Evolutionary conservation across 2,113 vertebrate genomes (phyloP).

Genomic region (Mesembrinibis cayennensis): DNA sequence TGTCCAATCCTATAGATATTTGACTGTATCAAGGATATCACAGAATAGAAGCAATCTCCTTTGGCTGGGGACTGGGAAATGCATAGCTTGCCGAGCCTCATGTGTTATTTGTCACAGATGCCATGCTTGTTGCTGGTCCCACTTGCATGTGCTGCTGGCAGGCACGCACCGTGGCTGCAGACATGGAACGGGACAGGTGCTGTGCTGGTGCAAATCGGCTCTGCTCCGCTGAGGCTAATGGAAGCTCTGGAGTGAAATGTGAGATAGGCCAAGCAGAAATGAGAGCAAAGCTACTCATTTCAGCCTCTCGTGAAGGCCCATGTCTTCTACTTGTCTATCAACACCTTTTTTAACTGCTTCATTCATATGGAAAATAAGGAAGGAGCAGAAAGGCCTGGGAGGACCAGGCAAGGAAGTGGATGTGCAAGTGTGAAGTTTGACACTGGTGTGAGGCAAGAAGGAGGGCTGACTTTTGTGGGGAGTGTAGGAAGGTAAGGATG

Average conservation of each 20-base stretch:
- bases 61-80: background rate
- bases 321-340: background rate
- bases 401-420: background rate
- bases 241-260: background rate
- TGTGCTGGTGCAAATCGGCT: rapidly evolving
- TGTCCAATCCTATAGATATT: background rate
- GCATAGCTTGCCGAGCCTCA: background rate
- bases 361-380: background rate
- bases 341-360: background rate
- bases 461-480: background rate
- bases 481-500: background rate
- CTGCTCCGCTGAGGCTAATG: background rate
- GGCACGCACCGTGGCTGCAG: background rate
- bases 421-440: background rate
- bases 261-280: background rate
- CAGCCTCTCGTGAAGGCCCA: background rate
- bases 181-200: background rate
- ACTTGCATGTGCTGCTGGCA: background rate
- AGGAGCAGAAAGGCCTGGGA: background rate
- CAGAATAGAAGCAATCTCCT: background rate
- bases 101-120: background rate
- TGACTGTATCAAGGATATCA: background rate
- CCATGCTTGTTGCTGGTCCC: background rate
- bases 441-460: background rate
- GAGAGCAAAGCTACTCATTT: background rate